These are phyloP conservation scores for Chelidonichthys spinosus DNA, from an alignment of 2,797 vertebrate species.

Conservation along the genomic window DNA sequence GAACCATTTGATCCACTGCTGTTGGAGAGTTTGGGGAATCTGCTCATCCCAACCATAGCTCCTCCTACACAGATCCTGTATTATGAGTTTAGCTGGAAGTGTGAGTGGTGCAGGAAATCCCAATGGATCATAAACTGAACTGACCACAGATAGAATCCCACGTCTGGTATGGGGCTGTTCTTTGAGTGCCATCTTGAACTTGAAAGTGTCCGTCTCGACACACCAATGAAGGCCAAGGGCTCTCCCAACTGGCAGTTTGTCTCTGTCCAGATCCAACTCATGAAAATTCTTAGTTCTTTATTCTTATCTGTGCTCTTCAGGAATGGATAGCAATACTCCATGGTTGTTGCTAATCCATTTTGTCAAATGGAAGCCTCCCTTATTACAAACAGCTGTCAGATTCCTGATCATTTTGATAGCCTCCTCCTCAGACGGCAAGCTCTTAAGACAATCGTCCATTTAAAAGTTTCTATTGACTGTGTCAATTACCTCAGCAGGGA, in stretches of 20 bases:
- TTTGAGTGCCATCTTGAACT: background rate
- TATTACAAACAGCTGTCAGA: background rate
- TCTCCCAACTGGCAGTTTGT: background rate
- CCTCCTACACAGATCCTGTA: background rate
- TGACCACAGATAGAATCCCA: background rate
- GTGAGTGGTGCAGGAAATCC: background rate
- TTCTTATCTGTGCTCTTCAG: background rate
- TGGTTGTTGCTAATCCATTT: background rate
- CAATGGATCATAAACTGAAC: conserved; percentile 7
- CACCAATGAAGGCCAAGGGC: background rate
- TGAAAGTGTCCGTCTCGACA: background rate
- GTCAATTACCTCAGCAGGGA: background rate
- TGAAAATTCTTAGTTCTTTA: background rate
- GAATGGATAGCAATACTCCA: background rate
- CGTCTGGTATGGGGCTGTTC: background rate
- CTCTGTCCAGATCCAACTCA: background rate
- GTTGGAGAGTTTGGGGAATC: background rate
- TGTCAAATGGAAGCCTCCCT: background rate
- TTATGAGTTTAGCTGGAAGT: background rate
- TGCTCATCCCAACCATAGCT: background rate
- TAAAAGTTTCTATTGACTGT: background rate
- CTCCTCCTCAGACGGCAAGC: background rate
- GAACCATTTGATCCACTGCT: conserved; percentile 7
- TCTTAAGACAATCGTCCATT: too few relatives aligned
- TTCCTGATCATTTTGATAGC: too few relatives aligned